A percentile compares a stretch with the other conserved stretches of the same genome.
phyloP scores from a whole-genome alignment of 2,888 invertebrate genomes.

The Oligia strigilis region DNA sequence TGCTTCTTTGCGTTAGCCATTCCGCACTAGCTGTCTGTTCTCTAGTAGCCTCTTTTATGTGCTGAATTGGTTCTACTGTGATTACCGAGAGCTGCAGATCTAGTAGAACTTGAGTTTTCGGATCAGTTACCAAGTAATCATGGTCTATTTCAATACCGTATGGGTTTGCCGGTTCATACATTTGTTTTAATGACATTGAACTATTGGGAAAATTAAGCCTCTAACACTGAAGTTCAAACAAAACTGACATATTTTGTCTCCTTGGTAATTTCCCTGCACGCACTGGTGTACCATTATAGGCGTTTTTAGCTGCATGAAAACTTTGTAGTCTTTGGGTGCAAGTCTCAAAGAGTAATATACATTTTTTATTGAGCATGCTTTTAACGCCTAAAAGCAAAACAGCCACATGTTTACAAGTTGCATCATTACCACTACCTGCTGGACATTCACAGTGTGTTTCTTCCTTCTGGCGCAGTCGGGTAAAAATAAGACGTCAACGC shows the following conservation, averaged over 20 bases:
- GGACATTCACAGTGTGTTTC: no score
- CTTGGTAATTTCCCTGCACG: background rate
- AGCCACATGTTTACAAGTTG: background rate
- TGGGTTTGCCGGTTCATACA: constrained; percentile 1
- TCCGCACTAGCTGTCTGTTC: background rate
- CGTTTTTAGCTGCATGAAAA: constrained; percentile 3
- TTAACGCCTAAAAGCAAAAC: constrained; percentile 1
- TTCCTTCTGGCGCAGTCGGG: no score
- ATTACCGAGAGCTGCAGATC: background rate
- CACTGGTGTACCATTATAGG: background rate
- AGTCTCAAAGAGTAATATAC: background rate
- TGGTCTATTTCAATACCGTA: background rate
- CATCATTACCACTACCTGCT: background rate
- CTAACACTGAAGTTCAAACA: background rate
- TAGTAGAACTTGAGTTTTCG: background rate
- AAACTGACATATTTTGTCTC: background rate
- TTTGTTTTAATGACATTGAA: background rate
- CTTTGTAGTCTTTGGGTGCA: constrained; percentile 1
- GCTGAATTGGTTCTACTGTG: background rate
- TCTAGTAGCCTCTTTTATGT: background rate
- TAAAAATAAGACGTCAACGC: no score
- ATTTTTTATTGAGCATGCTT: background rate
- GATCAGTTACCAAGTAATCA: background rate
- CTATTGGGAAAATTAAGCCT: background rate
- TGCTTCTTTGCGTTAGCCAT: background rate